A percentile compares a stretch with the other conserved stretches of the same genome.
phyloP scores from a whole-genome alignment of 1,140 invertebrate genomes.

The Globodera rostochiensis region DNA sequence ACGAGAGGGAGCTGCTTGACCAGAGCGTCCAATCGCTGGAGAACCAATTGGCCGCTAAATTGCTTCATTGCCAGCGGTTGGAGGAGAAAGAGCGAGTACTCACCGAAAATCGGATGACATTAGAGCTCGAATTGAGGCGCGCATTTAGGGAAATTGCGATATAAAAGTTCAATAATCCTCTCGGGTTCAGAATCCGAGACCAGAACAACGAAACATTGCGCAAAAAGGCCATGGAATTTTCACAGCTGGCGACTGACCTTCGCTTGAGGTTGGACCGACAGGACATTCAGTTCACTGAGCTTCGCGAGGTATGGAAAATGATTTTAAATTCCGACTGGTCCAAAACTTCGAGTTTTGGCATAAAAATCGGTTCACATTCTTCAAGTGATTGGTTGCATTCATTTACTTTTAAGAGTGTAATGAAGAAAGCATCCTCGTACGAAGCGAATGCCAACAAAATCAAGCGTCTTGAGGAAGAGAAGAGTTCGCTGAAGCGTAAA shows the following conservation, averaged over 20 bases:
- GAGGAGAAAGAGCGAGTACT: slow-evolving; percentile 95
- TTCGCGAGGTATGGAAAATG: slow-evolving; percentile 34
- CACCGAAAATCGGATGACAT: slow-evolving; percentile 85
- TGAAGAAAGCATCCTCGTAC: slow-evolving; percentile 87
- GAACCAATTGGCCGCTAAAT: slow-evolving; percentile 87
- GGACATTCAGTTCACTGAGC: slow-evolving; percentile 60
- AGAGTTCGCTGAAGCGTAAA: slow-evolving; percentile 85
- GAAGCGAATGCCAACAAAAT: slow-evolving; percentile 96
- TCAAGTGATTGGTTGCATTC: slow-evolving; percentile 44
- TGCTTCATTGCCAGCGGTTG: slow-evolving; percentile 86
- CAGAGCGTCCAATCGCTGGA: slow-evolving; percentile 35
- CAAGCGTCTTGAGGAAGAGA: slow-evolving; percentile 89
- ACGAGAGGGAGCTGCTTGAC: slow-evolving; percentile 48
- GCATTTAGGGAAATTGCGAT: slow-evolving; percentile 11
- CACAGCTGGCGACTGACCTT: slow-evolving; percentile 92
- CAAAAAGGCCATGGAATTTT: slow-evolving; percentile 86
- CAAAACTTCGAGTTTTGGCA: too few species aligned
- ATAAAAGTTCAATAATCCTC: neutral
- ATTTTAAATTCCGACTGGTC: too few species aligned
- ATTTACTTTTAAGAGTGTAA: slow-evolving; percentile 75
- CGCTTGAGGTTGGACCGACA: slow-evolving; percentile 88
- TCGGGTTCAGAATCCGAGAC: slow-evolving; percentile 75
- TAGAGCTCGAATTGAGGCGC: slow-evolving; percentile 77
- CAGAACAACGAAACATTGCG: slow-evolving; percentile 97
- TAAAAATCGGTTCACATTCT: slow-evolving; percentile 70